These are phyloP conservation scores for Sipha flava DNA, from an alignment of 1,140 invertebrate species.

Conservation along the genomic window DNA sequence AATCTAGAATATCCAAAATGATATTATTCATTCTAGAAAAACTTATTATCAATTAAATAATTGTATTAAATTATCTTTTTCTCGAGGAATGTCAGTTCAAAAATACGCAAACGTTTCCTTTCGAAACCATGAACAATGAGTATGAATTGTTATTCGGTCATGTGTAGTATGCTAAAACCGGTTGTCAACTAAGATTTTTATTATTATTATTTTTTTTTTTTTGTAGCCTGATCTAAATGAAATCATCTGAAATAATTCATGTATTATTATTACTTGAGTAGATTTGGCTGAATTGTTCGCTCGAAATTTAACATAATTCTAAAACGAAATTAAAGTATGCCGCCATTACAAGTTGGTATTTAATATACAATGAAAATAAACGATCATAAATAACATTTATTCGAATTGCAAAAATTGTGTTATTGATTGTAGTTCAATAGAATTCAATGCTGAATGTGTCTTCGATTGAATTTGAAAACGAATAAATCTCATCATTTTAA, in stretches of 20 bases:
- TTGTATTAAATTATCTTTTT: too few relatives aligned
- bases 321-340: not conserved
- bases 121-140: not conserved
- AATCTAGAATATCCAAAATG: too few relatives aligned
- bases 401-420: not conserved
- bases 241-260: slow-evolving; percentile 1
- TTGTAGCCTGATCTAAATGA: not conserved
- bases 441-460: not conserved
- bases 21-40: too few relatives aligned
- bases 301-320: not conserved
- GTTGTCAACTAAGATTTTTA: not conserved
- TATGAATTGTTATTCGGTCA: not conserved
- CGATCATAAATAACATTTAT: not conserved
- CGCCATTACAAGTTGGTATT: not conserved
- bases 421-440: not conserved
- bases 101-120: not conserved
- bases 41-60: too few relatives aligned
- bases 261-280: not conserved
- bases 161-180: not conserved
- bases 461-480: not conserved
- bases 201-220: not conserved
- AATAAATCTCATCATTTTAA: slow-evolving; percentile 4
- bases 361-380: not conserved
- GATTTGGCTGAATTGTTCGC: not conserved
- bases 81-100: not conserved